Evolutionary conservation across 2,888 invertebrate species (phyloP), one percentile per base, ranked within the genome.

Genomic region (Sesamia inferens): DNA sequence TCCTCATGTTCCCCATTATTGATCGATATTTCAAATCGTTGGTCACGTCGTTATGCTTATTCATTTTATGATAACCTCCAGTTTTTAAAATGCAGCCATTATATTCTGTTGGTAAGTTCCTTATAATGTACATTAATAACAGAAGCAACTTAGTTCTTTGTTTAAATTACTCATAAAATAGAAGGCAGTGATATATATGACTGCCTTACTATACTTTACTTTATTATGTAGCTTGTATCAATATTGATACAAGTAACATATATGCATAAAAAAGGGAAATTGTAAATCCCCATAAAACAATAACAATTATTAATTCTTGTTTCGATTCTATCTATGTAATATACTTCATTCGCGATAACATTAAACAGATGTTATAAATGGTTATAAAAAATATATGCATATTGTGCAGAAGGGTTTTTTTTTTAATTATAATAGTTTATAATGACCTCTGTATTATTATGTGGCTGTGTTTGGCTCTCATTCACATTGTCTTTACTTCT

Each of bases 81-180:
- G 13, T 71, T 51, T 47, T 6, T 68, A 78, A 63, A 31, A 88
- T 88, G 88, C 88, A 88, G 83, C 88, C 88, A 14, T 58, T 88
- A 54, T 88, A 85, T 84, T 87, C 88, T 73, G 88, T 88, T 74
- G 88, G 88, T 88, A 73, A 87, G 88, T 81, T 62, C 5, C n/a
- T 1, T 13, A 31, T 2, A 16, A 31, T 39, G 2, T 48, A 57
- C 3, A 31, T 31, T 31, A 31, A 22, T 57, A 57, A n/a, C 16
- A 47, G 7, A 68, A 51, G n/a, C 13, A 58, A 31, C 8, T 22
- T 31, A 55, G 0, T 74, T 74, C 81, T 78, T 77, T 77, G 77
- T 77, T 0, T 67, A 31, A 8, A 39, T 24, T 54, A 19, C 11
- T 44, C 10, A 19, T 42, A 10, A 24, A 42, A 10, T 11, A 51